Conservation (phyloP, 2,797 vertebrate genomes). For the Remorina albescens region DNA sequence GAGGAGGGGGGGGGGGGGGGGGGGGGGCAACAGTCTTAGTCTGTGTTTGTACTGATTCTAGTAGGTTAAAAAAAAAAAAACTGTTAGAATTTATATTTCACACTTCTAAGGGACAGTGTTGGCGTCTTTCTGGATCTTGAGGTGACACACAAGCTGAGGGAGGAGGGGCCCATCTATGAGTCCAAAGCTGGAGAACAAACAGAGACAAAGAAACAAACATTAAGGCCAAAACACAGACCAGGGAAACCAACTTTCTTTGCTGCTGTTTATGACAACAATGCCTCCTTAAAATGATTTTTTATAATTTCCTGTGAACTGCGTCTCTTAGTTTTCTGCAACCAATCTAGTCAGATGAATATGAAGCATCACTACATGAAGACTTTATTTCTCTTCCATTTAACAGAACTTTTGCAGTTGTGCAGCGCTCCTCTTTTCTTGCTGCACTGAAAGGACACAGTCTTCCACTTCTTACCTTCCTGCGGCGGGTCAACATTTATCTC, state of each 20-base stretch:
- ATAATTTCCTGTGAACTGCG: too few species aligned
- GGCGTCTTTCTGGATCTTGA: constrained; percentile 57
- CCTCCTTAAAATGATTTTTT: too few species aligned
- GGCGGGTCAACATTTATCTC: constrained; percentile 88
- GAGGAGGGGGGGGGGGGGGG: constrained; percentile 8
- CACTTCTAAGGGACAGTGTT: constrained; percentile 63
- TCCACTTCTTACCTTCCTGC: constrained; percentile 79
- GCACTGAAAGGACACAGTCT: background rate
- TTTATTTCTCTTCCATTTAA: constrained; percentile 22
- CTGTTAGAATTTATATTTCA: constrained; percentile 70
- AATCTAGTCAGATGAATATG: too few species aligned
- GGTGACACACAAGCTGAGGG: constrained; percentile 46
- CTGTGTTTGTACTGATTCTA: constrained; percentile 63
- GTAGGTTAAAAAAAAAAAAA: constrained; percentile 45
- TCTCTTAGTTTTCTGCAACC: too few species aligned
- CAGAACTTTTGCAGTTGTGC: background rate
- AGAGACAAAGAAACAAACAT: constrained; percentile 35
- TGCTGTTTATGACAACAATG: too few species aligned
- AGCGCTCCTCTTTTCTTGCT: background rate
- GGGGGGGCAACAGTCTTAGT: constrained; percentile 52
- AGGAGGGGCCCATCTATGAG: constrained; percentile 72
- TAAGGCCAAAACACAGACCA: background rate
- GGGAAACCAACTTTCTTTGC: background rate
- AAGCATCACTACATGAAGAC: constrained; percentile 17
- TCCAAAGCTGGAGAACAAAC: constrained; percentile 72